Base-by-base conservation (phyloP, 2,113 vertebrate genomes). In the Phoxinus phoxinus region DNA sequence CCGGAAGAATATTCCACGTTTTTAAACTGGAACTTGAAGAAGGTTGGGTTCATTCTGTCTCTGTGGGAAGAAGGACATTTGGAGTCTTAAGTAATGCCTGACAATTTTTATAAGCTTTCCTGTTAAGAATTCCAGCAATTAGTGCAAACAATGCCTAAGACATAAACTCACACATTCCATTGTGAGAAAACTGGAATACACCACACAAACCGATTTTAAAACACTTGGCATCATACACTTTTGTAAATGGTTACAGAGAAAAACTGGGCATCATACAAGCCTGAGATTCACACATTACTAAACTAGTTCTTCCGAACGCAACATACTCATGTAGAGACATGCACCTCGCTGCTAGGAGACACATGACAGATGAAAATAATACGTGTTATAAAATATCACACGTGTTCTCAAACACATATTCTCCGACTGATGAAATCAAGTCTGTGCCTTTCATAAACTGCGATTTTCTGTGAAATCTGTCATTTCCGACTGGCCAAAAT, bases 11-110 rank as follows among this genome's bases (percentile, higher is more conserved):
- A 99, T 79, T 99, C 98, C 77, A 99, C 98, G 0, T 99, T 99
- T 93, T 96, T 95, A 95, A 99, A 99, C 93, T 99, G 98, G 93
- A 99, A 99, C 90, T 97, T 98, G 93, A 99, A 99, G 92, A 94
- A 98, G 89, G 95, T 95, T 41, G 95, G 96, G 27, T 95, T 96
- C 87, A 99, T 95, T 67, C 96, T 94, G 58, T 97, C 97, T 90
- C 98, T 99, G 83, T 2, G 53, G 69, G 82, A 17, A 56, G 71
- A 89, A 30, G 92, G 69, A 81, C 85, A 46, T 48, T 37, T 44
- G 1, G 13, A 76, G 53, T 1, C 53, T 23, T 23, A 56, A 56
- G 53, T 23, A 56, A 56, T 56, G 7, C 53, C 19, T 23, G 19
- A 3, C 7, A 2, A 53, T 53, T 56, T 53, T 6, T 21, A 56